These are phyloP conservation scores for Prenolepis imparis DNA, from an alignment of 2,888 invertebrate genomes.

Conservation along the genomic window DNA sequence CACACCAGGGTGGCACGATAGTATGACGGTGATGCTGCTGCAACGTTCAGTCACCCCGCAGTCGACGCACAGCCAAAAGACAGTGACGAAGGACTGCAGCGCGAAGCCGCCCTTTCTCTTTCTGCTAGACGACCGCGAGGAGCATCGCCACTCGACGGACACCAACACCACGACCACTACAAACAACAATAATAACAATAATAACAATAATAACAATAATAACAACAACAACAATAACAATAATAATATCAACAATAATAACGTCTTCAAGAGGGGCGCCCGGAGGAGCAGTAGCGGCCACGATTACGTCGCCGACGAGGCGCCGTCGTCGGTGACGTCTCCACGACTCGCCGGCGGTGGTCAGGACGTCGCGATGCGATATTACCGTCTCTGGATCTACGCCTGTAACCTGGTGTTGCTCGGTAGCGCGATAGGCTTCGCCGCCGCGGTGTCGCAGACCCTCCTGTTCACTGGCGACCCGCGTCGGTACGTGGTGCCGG, in stretches of 20 bases:
- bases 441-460: slow-evolving; percentile 91
- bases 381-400: slow-evolving; percentile 97
- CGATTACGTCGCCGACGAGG: slow-evolving; percentile 68
- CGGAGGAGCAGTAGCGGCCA: slow-evolving; percentile 54
- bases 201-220: slow-evolving; percentile 66
- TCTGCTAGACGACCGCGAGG: slow-evolving; percentile 79
- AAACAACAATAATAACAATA: slow-evolving; percentile 61
- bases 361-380: slow-evolving; percentile 91
- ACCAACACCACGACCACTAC: slow-evolving; percentile 66
- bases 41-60: slow-evolving; percentile 86
- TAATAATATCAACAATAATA: slow-evolving; percentile 69
- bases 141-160: slow-evolving; percentile 71
- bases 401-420: slow-evolving; percentile 96
- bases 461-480: slow-evolving; percentile 89
- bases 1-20: slow-evolving; percentile 80
- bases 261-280: slow-evolving; percentile 62
- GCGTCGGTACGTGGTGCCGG: slow-evolving; percentile 91
- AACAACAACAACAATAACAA: slow-evolving; percentile 68
- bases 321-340: slow-evolving; percentile 76
- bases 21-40: slow-evolving; percentile 86
- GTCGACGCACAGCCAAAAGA: slow-evolving; percentile 84
- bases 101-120: slow-evolving; percentile 81
- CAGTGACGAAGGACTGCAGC: slow-evolving; percentile 81
- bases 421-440: slow-evolving; percentile 93
- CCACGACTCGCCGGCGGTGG: slow-evolving; percentile 84